Base-by-base conservation (phyloP, 2,888 invertebrate genomes). In the Petrolisthes manimaculis region DNA sequence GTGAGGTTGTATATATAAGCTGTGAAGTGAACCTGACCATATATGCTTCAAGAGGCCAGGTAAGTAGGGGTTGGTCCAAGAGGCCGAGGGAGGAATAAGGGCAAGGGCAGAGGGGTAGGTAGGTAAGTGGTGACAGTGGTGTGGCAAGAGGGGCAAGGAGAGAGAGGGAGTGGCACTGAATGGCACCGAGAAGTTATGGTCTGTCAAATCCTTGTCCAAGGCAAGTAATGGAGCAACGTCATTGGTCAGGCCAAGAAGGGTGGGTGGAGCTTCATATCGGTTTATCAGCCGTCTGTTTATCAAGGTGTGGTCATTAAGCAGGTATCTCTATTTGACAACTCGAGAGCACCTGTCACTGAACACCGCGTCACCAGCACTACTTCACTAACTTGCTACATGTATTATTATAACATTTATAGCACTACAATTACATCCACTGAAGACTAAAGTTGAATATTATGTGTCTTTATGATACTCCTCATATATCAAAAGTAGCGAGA, bases 1-100 rank as follows among this genome's bases (percentile, higher is more conserved):
- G 37, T 56, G 18, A 21, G 74, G 61, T 79, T 83, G 78, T 87
- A 87, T 87, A 87, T 87, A 81, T 81, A 71, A 54, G 55, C 67
- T 18, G 56, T 37, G 83, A 79, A 53, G 83, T 51, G 24, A 83
- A 69, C 37, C 56, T 83, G 83, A 24, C 87, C 87, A 87, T 87
- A 83, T 87, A 87, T 12, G 83, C 53, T 56, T 87, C 87, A 87
- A 87, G 87, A 75, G 83, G 87, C 51, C 84, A 84, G 78, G 80
- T 56, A 77, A 56, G 77, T 1, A 54, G 54, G 55, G 56, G 84
- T 77, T 55, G 80, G 81, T 24, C 1, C 21, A 75, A 21, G 86
- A 37, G 21, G 78, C 37, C 21, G 61, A 77, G 79, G 69, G 69
- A 71, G 37, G 83, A 55, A 53, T n/a, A 61, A 14, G 21, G 77